Conservation (phyloP, 1,140 invertebrate species). For the Drosophila subobscura region DNA sequence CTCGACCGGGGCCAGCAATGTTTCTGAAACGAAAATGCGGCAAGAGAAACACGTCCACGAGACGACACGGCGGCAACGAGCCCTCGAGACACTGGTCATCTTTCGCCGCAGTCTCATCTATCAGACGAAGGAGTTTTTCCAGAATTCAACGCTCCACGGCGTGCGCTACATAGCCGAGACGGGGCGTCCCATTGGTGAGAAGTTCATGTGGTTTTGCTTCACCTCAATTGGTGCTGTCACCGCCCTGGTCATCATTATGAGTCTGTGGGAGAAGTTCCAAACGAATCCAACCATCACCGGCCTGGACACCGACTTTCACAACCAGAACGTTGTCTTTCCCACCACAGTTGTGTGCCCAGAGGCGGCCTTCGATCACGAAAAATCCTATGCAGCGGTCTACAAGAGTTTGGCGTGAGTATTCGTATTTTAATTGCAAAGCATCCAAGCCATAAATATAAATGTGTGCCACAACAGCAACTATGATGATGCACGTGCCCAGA, state of each 20-base stretch:
- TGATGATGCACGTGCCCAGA: conserved; percentile 46
- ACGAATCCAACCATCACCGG: conserved; percentile 91
- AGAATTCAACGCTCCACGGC: conserved; percentile 89
- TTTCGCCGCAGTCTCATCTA: conserved; percentile 86
- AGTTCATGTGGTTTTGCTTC: conserved; percentile 90
- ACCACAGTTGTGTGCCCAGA: conserved; percentile 87
- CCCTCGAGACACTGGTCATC: conserved; percentile 71
- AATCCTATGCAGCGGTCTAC: conserved; percentile 61
- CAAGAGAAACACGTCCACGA: conserved; percentile 47
- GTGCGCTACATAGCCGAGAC: conserved; percentile 89
- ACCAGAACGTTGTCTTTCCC: conserved; percentile 89
- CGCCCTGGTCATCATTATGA: conserved; percentile 88
- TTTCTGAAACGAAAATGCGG: conserved; percentile 75
- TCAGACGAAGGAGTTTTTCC: conserved; percentile 88
- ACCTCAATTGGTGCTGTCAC: conserved; percentile 87
- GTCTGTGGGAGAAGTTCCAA: conserved; percentile 91
- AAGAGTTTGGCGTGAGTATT: conserved; percentile 68
- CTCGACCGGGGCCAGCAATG: conserved; percentile 31
- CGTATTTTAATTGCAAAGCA: not conserved
- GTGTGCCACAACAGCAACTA: conserved; percentile 30
- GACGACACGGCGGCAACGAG: conserved; percentile 27
- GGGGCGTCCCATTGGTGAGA: conserved; percentile 88
- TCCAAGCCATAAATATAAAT: not conserved
- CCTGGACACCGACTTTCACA: conserved; percentile 89
- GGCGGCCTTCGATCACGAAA: conserved; percentile 83